Evolutionary conservation across 2,888 invertebrate genomes (phyloP).

Genomic region (Plagodis dolabraria): DNA sequence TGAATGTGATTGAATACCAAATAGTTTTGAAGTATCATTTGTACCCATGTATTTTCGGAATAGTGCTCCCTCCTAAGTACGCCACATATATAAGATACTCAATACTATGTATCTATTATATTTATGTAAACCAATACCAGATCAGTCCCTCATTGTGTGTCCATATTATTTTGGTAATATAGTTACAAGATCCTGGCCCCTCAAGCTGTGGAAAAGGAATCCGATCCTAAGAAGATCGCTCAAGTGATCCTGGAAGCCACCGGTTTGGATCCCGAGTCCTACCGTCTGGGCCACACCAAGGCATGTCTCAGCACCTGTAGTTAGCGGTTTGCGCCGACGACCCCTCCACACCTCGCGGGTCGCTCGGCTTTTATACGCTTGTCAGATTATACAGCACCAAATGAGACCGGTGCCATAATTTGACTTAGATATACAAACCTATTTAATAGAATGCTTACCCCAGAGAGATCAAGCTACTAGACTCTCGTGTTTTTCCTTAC

Average conservation of each 20-base stretch:
- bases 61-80: constrained; percentile 5
- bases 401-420: constrained; percentile 68
- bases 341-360: constrained; percentile 56
- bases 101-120: constrained; percentile 36
- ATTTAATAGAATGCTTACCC: constrained; percentile 57
- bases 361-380: constrained; percentile 60
- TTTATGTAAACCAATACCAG: constrained; percentile 32
- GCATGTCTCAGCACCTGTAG: constrained; percentile 88
- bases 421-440: constrained; percentile 41
- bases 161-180: constrained; percentile 80
- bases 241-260: constrained; percentile 92
- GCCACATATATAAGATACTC: constrained; percentile 9
- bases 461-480: constrained; percentile 68
- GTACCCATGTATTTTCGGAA: constrained; percentile 4
- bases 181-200: constrained; percentile 99
- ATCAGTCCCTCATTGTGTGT: constrained; percentile 72
- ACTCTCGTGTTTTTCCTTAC: constrained; percentile 64
- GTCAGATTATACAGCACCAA: constrained; percentile 62
- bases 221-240: constrained; percentile 93
- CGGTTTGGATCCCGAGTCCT: constrained; percentile 95
- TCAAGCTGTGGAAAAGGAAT: constrained; percentile 90
- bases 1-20: constrained; percentile 15
- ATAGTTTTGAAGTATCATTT: constrained; percentile 9
- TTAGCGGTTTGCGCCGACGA: constrained; percentile 63
- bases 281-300: constrained; percentile 99